A percentile compares a stretch with the other conserved stretches of the same genome.
Evolutionary conservation across 2,888 invertebrate species (phyloP).

Genomic region (Troglohyphantes excavatus): DNA sequence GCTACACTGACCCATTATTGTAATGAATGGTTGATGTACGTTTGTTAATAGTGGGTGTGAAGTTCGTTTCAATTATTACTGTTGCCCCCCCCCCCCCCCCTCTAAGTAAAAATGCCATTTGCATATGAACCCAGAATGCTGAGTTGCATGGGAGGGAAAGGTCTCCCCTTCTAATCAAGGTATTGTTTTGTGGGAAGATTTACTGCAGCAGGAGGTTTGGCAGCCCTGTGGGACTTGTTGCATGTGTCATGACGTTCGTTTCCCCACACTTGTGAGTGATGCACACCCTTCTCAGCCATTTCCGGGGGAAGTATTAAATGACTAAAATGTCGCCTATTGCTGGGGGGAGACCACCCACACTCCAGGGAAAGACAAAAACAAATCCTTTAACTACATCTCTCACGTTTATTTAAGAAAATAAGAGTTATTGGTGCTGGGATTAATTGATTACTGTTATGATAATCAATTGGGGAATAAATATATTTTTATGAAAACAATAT

Average conservation of each 20-base stretch:
- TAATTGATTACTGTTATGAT: too few species aligned
- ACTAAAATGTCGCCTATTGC: conserved; percentile 65
- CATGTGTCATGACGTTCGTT: conserved; percentile 75
- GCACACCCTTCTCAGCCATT: conserved; percentile 42
- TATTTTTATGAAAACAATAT: too few species aligned
- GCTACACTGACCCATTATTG: conserved; percentile 26
- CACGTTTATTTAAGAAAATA: too few species aligned
- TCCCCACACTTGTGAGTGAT: conserved; percentile 62
- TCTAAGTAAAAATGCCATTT: conserved; percentile 70
- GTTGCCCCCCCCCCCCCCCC: conserved; percentile 7
- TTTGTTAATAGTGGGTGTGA: conserved; percentile 21
- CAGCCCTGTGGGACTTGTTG: conserved; percentile 77
- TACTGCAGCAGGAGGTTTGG: conserved; percentile 64
- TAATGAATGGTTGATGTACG: neutral
- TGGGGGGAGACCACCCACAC: conserved; percentile 59
- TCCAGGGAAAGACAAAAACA: neutral
- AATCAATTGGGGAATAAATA: too few species aligned
- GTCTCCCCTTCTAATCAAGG: conserved; percentile 73
- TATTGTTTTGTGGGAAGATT: conserved; percentile 77
- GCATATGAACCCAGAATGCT: conserved; percentile 71
- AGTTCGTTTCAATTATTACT: conserved; percentile 28
- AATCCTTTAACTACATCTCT: conserved; percentile 21
- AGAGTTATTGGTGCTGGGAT: too few species aligned
- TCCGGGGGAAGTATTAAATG: conserved; percentile 78
- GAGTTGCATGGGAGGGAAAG: conserved; percentile 53